Evolutionary conservation across 1,140 invertebrate genomes (phyloP).

Genomic region (Hyposmocoma kahamanoa): DNA sequence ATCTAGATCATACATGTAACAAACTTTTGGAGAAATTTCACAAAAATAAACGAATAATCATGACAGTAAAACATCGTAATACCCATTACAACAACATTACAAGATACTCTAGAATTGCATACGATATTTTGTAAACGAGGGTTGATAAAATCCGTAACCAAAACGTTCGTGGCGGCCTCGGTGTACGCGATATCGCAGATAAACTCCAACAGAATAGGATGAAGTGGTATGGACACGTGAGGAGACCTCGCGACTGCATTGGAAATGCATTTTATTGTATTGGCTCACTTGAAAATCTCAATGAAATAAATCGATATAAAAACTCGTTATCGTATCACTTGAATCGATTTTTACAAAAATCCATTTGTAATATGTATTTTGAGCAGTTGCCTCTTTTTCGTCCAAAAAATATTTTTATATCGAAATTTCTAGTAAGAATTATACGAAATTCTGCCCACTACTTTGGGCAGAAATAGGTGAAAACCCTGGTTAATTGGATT

Average conservation of each 20-base stretch:
- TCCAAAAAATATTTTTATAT: too few relatives aligned
- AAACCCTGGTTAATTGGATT: slow-evolving; percentile 7
- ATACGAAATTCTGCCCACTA: too few relatives aligned
- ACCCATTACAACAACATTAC: too few relatives aligned
- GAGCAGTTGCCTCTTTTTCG: slow-evolving; percentile 22
- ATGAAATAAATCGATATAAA: too few relatives aligned
- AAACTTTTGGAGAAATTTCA: too few relatives aligned
- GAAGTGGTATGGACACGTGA: slow-evolving; percentile 8
- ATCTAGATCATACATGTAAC: too few relatives aligned
- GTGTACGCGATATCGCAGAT: slow-evolving; percentile 5
- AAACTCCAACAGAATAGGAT: slow-evolving; percentile 8
- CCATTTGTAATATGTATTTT: slow-evolving; percentile 21
- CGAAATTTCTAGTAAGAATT: too few relatives aligned
- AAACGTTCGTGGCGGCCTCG: slow-evolving; percentile 8
- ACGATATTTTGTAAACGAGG: too few relatives aligned
- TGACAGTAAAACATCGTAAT: too few relatives aligned
- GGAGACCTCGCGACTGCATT: neutral
- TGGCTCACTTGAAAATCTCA: slow-evolving; percentile 7
- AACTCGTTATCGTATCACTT: neutral
- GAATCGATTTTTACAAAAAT: slow-evolving; percentile 16
- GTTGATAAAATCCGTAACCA: slow-evolving; percentile 13
- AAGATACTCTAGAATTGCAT: too few relatives aligned
- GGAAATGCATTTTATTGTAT: too few relatives aligned
- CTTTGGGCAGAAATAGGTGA: slow-evolving; percentile 26
- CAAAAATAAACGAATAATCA: too few relatives aligned